Evolutionary conservation across 2,888 invertebrate species (phyloP).

Genomic region (Heliconius ismenius): DNA sequence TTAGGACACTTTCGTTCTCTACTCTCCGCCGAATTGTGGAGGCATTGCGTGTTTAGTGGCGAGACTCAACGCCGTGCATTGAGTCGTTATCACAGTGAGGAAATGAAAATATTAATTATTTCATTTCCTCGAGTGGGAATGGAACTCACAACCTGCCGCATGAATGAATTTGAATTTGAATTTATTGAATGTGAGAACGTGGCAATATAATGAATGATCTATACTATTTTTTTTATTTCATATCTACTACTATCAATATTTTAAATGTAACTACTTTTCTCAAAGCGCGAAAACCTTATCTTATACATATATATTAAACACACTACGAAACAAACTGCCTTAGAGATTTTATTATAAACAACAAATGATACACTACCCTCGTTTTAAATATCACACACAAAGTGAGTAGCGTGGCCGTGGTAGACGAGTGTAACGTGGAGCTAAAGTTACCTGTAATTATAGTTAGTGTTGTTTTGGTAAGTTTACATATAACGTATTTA

Average conservation of each 20-base stretch:
- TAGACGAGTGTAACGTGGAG: not conserved
- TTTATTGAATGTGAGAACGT: no score
- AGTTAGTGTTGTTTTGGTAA: conserved; percentile 16
- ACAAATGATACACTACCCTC: not conserved
- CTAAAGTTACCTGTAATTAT: not conserved
- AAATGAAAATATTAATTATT: no score
- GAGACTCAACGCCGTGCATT: no score
- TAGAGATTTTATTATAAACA: not conserved
- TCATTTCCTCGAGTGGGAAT: not conserved
- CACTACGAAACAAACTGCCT: not conserved
- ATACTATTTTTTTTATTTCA: no score
- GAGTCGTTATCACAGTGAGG: no score
- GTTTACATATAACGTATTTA: not conserved
- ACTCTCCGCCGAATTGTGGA: no score
- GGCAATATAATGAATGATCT: no score
- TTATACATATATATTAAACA: not conserved
- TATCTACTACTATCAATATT: no score
- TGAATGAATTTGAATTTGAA: no score
- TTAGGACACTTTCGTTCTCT: not conserved
- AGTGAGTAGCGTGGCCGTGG: not conserved
- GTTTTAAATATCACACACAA: not conserved
- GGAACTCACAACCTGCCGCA: not conserved
- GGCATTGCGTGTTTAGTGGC: no score
- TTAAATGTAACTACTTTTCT: no score
- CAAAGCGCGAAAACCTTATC: no score